phyloP scores from a whole-genome alignment of 2,797 vertebrate species.

The Myioborus melanocephalus region DNA sequence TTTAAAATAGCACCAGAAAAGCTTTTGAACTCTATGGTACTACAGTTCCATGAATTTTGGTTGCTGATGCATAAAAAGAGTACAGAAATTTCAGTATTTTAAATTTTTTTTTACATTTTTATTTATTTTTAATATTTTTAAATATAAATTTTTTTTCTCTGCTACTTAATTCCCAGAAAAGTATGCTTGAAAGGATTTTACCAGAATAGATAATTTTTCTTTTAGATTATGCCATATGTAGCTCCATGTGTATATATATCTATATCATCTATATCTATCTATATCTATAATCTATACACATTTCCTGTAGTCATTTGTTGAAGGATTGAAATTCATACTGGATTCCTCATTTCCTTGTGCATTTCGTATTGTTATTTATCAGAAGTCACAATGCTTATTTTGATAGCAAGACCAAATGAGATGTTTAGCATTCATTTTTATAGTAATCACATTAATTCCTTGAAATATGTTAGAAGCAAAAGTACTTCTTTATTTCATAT shows the following conservation, averaged over 20 bases:
- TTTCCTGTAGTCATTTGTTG: background rate
- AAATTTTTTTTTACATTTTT: too few species aligned
- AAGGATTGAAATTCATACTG: background rate
- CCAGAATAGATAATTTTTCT: background rate
- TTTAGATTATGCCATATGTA: background rate
- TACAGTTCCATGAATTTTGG: background rate
- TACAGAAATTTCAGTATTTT: background rate
- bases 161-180: background rate
- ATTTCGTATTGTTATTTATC: background rate
- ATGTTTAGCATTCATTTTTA: background rate
- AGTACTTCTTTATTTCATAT: background rate
- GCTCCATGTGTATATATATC: background rate
- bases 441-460: background rate
- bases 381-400: background rate
- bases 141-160: background rate
- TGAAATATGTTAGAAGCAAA: background rate
- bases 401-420: background rate
- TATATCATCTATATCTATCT: background rate
- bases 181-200: background rate
- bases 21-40: background rate
- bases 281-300: background rate
- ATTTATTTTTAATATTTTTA: too few species aligned
- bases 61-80: conserved; percentile 26
- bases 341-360: background rate
- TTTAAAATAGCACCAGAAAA: background rate